phyloP scores from a whole-genome alignment of 2,888 invertebrate genomes.

The Drosophila borealis region DNA sequence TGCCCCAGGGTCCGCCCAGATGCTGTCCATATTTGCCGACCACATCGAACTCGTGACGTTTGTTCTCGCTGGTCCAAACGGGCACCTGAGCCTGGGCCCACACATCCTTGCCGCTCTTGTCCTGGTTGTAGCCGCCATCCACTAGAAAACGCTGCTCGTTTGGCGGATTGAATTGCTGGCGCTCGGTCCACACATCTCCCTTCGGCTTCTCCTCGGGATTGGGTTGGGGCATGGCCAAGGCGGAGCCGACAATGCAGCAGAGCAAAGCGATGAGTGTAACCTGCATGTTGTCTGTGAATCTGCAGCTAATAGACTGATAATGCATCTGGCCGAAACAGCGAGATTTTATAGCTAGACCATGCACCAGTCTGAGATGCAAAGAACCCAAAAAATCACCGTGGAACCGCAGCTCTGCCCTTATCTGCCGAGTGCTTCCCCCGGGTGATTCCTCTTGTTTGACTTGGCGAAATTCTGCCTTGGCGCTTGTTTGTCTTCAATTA shows the following conservation, averaged over 20 bases:
- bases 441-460: conserved; percentile 22
- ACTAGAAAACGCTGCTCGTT: conserved; percentile 32
- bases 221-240: conserved; percentile 36
- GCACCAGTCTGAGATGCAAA: not conserved
- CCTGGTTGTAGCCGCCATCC: conserved; percentile 50
- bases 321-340: not conserved
- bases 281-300: conserved; percentile 36
- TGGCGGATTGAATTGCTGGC: conserved; percentile 17
- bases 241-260: conserved; percentile 36
- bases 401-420: conserved; percentile 8
- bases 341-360: conserved; percentile 40
- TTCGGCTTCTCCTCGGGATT: not conserved
- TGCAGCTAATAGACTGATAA: conserved; percentile 37
- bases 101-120: conserved; percentile 63
- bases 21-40: conserved; percentile 75
- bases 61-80: conserved; percentile 76
- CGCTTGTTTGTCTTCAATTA: conserved; percentile 26
- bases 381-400: conserved; percentile 12
- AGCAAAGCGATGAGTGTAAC: conserved; percentile 28
- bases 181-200: conserved; percentile 3
- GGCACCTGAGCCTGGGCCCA: conserved; percentile 59
- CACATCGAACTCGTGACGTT: conserved; percentile 71
- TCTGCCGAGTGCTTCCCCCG: conserved; percentile 37
- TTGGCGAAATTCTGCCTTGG: not conserved
- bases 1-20: conserved; percentile 80